phyloP scores from a whole-genome alignment of 2,113 vertebrate species.

The Erinaceus europaeus region DNA sequence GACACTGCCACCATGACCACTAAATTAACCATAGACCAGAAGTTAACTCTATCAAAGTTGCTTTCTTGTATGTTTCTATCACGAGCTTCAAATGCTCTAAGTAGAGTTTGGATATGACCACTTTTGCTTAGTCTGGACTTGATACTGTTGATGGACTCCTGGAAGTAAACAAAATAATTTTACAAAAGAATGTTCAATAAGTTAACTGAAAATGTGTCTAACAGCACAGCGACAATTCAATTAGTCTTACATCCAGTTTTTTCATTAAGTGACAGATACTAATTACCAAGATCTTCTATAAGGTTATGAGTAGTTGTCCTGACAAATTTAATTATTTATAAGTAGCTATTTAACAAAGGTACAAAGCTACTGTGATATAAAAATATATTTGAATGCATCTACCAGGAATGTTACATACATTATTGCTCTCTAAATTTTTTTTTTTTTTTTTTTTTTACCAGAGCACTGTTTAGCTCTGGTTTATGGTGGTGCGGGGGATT shows the following conservation, averaged over 20 bases:
- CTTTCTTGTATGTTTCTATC: slow-evolving; percentile 98
- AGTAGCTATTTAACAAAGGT: slow-evolving; percentile 20
- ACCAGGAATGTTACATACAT: neutral
- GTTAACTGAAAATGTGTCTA: slow-evolving; percentile 3
- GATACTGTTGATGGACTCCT: slow-evolving; percentile 97
- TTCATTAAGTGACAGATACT: neutral
- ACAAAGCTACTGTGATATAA: slow-evolving; percentile 22
- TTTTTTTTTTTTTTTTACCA: too few relatives aligned
- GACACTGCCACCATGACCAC: slow-evolving; percentile 92
- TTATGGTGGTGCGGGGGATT: too few relatives aligned
- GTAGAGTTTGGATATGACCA: slow-evolving; percentile 93
- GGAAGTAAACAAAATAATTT: slow-evolving; percentile 71
- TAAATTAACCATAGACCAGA: slow-evolving; percentile 94
- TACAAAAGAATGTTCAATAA: slow-evolving; percentile 50
- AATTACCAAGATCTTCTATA: neutral
- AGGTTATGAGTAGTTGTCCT: neutral
- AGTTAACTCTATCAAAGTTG: slow-evolving; percentile 94
- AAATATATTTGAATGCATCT: neutral
- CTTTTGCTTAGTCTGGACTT: slow-evolving; percentile 95
- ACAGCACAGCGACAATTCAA: neutral
- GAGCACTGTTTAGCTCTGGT: too few relatives aligned
- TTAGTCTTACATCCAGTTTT: slow-evolving; percentile 7
- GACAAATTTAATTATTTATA: slow-evolving; percentile 15
- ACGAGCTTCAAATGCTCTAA: slow-evolving; percentile 96
- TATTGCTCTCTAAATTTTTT: neutral